Evolutionary conservation across 2,888 invertebrate species (phyloP), one percentile per base, ranked within the genome.

Genomic region (Xestia sexstrigata): DNA sequence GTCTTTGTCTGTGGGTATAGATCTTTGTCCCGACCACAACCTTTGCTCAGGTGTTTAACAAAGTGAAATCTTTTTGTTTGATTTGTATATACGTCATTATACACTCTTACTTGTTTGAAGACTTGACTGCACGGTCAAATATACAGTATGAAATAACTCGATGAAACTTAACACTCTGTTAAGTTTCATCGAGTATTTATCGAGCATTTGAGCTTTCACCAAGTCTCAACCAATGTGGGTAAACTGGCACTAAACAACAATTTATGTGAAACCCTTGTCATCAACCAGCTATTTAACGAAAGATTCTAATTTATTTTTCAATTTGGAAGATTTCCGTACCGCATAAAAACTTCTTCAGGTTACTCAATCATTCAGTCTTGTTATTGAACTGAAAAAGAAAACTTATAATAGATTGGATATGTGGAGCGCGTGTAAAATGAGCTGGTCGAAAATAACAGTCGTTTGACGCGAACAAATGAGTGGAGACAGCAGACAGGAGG

Each of bases 401-500:
- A 85, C 72, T 82, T 76, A 81, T 76, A 78, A 83, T 79, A 84
- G 76, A 67, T 76, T 76, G 35, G 74, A 88, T 84, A 90, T 87
- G 73, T 90, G 72, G 89, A 88, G 76, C 86, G 72, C 55, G 77
- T 74, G 78, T 85, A 81, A 89, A 85, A 82, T 74, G 84, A 82
- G 71, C 76, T 81, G 85, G 85, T 90, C 88, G 88, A 89, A 94
- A 93, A 92, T 93, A 92, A 90, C 90, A 88, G 82, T 74, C 76
- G 85, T 84, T 81, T 90, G 92, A 92, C 92, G 84, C 76, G 78
- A 89, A 93, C 91, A 90, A 92, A 93, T 93, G 90, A 89, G 87
- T 75, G 79, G 88, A 88, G 86, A 77, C 62, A 87, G 86, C 20
- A 87, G 86, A 88, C 84, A 82, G 78, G 83, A 89, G 91, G 83